Percentiles rank a stretch among this genome's conserved stretches.
These are phyloP conservation scores for Datnioides undecimradiatus DNA, from an alignment of 2,113 vertebrate species.

Conservation along the genomic window DNA sequence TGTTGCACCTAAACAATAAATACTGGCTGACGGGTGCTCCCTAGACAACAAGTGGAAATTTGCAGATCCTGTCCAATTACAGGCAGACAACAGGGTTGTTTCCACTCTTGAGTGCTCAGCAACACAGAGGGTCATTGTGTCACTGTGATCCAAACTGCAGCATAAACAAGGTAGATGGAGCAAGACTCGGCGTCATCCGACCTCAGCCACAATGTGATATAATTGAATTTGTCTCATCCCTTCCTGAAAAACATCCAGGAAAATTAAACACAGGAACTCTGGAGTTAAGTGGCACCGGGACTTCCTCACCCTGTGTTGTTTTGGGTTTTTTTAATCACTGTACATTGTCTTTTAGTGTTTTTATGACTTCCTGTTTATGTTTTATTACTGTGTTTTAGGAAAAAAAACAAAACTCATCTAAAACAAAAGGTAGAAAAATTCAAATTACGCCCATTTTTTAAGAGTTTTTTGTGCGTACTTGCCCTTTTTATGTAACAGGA, in stretches of 20 bases:
- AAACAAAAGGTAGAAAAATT: background rate
- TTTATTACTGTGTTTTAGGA: background rate
- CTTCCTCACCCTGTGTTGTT: background rate
- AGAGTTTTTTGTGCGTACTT: background rate
- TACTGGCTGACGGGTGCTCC: background rate
- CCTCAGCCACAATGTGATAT: slow-evolving; percentile 6
- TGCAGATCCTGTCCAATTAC: background rate
- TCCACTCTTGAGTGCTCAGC: background rate
- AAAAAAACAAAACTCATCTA: background rate
- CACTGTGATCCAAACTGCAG: background rate
- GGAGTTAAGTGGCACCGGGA: background rate
- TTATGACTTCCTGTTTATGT: slow-evolving; percentile 52
- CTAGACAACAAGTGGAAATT: background rate
- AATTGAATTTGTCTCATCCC: slow-evolving; percentile 22
- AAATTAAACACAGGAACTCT: slow-evolving; percentile 4
- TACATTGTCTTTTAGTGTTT: background rate
- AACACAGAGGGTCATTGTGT: slow-evolving; percentile 31
- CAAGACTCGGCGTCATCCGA: background rate
- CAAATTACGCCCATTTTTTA: background rate
- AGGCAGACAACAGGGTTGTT: background rate
- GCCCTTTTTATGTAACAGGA: background rate
- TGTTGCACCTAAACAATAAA: background rate
- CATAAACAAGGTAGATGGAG: slow-evolving; percentile 8
- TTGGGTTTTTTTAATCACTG: background rate
- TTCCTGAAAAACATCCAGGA: slow-evolving; percentile 33